Conservation (phyloP, 2,797 vertebrate species). For the Channa striata region DNA sequence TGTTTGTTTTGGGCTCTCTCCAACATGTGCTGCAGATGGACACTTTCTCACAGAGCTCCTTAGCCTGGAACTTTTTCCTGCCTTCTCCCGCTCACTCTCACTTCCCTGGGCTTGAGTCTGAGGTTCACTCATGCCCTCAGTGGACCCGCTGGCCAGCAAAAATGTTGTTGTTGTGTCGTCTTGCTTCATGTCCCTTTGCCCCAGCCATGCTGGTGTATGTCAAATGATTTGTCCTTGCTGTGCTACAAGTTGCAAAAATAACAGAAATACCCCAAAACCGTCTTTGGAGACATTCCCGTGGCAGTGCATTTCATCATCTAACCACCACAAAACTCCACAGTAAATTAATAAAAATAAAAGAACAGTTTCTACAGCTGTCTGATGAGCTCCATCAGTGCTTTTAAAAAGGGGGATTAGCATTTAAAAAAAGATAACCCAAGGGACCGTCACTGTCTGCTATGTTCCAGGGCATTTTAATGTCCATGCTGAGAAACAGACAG, state of each 20-base stretch:
- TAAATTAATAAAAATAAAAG: slow-evolving; percentile 40
- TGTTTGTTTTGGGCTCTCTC: slow-evolving; percentile 84
- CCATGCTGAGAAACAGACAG: slow-evolving; percentile 45
- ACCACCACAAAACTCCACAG: slow-evolving; percentile 14
- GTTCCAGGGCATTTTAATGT: slow-evolving; percentile 23
- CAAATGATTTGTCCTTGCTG: not conserved
- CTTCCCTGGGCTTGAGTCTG: slow-evolving; percentile 40
- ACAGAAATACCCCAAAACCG: slow-evolving; percentile 20
- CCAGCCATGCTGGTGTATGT: slow-evolving; percentile 14
- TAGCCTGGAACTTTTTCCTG: slow-evolving; percentile 52
- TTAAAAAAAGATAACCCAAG: slow-evolving; percentile 39
- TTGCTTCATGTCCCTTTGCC: slow-evolving; percentile 40
- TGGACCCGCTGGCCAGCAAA: slow-evolving; percentile 28
- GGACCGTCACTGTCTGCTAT: slow-evolving; percentile 13
- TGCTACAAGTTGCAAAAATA: slow-evolving; percentile 29
- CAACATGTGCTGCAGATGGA: slow-evolving; percentile 77
- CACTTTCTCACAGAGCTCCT: slow-evolving; percentile 77
- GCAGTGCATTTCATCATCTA: slow-evolving; percentile 31
- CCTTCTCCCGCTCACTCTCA: slow-evolving; percentile 32
- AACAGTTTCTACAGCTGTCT: slow-evolving; percentile 18
- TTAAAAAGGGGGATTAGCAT: slow-evolving; percentile 45
- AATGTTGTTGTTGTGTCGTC: slow-evolving; percentile 47
- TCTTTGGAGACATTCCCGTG: slow-evolving; percentile 16
- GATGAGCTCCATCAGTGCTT: slow-evolving; percentile 29
- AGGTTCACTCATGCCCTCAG: slow-evolving; percentile 34